Conservation (phyloP, 2,113 vertebrate species). For the Tragelaphus imberbis region DNA sequence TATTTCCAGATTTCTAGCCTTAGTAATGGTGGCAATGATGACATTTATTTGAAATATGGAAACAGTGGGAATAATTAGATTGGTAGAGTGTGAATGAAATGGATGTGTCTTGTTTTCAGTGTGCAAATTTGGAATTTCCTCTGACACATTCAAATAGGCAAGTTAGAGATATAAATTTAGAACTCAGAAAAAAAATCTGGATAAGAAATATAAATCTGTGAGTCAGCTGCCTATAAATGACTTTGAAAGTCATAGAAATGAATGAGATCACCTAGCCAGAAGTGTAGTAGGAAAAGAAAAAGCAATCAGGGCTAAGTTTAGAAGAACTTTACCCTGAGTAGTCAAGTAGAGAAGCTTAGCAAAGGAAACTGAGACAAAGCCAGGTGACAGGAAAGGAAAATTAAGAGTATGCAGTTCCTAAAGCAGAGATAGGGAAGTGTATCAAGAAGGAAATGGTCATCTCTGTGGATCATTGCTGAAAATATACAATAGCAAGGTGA, state of each 20-base stretch:
- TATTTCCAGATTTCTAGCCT: neutral
- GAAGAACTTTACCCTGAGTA: neutral
- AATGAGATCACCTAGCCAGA: neutral
- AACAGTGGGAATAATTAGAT: neutral
- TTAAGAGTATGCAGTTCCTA: neutral
- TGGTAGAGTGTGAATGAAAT: neutral
- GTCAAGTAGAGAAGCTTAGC: neutral
- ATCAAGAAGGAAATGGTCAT: neutral
- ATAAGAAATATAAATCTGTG: constrained; percentile 29
- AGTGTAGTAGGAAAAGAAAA: neutral
- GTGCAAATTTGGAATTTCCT: constrained; percentile 21
- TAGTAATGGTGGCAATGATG: neutral
- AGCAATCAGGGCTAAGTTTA: neutral
- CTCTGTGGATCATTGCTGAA: neutral
- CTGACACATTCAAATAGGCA: constrained; percentile 33
- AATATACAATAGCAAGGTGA: neutral
- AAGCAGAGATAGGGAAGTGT: neutral
- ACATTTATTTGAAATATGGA: constrained; percentile 27
- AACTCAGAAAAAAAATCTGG: neutral
- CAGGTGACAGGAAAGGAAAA: neutral
- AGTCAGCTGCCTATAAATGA: constrained; percentile 32
- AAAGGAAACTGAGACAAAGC: neutral
- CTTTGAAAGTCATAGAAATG: constrained; percentile 29
- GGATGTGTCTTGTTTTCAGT: neutral
- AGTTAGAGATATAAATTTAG: constrained; percentile 36